Percentiles rank a stretch among this genome's conserved stretches.
Evolutionary conservation across 2,113 vertebrate species (phyloP).

Genomic region (Taurulus bubalis): DNA sequence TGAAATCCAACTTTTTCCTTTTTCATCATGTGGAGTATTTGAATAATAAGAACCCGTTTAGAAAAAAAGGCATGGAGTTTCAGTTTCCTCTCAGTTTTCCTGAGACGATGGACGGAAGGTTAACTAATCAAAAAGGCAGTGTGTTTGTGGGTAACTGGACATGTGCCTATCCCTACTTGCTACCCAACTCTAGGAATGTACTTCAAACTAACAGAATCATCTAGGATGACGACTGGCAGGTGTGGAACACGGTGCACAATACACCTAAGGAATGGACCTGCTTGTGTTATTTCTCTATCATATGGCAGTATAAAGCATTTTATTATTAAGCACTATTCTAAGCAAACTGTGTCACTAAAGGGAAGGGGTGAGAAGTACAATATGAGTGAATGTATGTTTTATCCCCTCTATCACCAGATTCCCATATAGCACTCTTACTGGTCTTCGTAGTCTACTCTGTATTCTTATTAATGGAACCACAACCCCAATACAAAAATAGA

Average conservation of each 20-base stretch:
- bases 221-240: slow-evolving; percentile 78
- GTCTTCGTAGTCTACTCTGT: slow-evolving; percentile 65
- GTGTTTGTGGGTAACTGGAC: slow-evolving; percentile 77
- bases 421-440: slow-evolving; percentile 46
- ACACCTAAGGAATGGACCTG: slow-evolving; percentile 83
- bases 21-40: slow-evolving; percentile 41
- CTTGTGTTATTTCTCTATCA: slow-evolving; percentile 82
- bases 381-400: slow-evolving; percentile 68
- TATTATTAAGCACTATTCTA: slow-evolving; percentile 81
- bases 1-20: slow-evolving; percentile 41
- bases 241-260: slow-evolving; percentile 75
- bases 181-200: slow-evolving; percentile 84
- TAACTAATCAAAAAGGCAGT: slow-evolving; percentile 81
- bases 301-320: slow-evolving; percentile 86
- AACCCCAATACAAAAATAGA: slow-evolving; percentile 84
- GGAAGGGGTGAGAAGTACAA: slow-evolving; percentile 73
- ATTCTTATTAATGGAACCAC: slow-evolving; percentile 77
- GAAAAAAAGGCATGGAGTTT: slow-evolving; percentile 81
- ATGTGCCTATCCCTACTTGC: slow-evolving; percentile 75
- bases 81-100: slow-evolving; percentile 81
- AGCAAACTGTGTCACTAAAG: slow-evolving; percentile 80
- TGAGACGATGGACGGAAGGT: slow-evolving; percentile 77
- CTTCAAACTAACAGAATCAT: slow-evolving; percentile 76
- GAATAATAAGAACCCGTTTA: slow-evolving; percentile 76
- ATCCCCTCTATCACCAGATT: slow-evolving; percentile 63